These are phyloP conservation scores for Sphinx pinastri DNA, from an alignment of 2,888 invertebrate genomes.

Conservation along the genomic window DNA sequence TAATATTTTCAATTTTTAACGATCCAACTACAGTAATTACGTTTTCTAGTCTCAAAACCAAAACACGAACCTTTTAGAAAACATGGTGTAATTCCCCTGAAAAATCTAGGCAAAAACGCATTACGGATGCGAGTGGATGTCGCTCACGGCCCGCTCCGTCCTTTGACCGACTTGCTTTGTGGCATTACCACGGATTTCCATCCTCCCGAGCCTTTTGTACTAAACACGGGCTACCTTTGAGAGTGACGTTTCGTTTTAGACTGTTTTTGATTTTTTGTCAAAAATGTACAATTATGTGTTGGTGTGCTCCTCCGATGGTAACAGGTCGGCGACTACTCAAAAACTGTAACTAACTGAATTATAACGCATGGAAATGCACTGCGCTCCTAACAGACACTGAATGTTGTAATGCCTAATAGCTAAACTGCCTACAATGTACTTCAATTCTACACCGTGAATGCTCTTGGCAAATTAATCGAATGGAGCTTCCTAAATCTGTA, in stretches of 20 bases:
- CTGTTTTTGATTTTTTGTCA: background rate
- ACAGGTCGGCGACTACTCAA: too few relatives aligned
- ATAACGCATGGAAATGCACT: too few relatives aligned
- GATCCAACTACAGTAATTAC: background rate
- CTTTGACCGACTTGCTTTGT: slow-evolving; percentile 19
- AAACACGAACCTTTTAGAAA: background rate
- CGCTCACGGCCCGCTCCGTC: background rate
- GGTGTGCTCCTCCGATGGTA: too few relatives aligned
- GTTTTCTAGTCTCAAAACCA: background rate
- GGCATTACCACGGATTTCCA: background rate
- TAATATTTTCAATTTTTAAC: too few relatives aligned
- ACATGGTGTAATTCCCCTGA: background rate
- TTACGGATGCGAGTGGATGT: background rate
- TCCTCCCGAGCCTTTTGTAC: background rate
- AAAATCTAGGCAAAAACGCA: slow-evolving; percentile 12
- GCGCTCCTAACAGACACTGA: too few relatives aligned
- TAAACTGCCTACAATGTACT: too few relatives aligned
- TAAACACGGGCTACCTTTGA: background rate
- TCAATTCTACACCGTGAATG: too few relatives aligned
- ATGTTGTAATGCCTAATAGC: too few relatives aligned
- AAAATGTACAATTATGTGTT: too few relatives aligned
- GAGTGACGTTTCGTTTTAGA: background rate
- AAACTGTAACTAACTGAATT: too few relatives aligned
- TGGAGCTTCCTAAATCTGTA: too few relatives aligned
- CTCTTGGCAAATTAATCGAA: too few relatives aligned